A percentile compares a stretch with the other conserved stretches of the same genome.
Evolutionary conservation across 2,797 vertebrate genomes (phyloP).

Genomic region (Chloroceryle inda): DNA sequence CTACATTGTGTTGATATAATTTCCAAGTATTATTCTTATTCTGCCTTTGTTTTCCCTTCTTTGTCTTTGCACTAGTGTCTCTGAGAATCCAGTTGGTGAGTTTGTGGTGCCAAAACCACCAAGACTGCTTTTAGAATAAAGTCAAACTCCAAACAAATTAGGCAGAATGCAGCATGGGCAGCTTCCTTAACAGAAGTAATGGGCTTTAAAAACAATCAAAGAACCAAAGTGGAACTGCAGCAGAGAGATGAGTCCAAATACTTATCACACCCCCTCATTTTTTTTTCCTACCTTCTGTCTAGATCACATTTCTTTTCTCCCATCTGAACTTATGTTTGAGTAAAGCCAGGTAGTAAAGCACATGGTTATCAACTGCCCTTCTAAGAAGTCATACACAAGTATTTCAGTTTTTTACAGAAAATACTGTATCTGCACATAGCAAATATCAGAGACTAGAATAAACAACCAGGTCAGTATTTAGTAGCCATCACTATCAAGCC

Average conservation of each 20-base stretch:
- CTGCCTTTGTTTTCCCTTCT: not conserved
- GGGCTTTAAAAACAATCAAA: not conserved
- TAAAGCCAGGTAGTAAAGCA: not conserved
- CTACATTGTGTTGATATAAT: not conserved
- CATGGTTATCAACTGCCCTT: not conserved
- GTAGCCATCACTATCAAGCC: not conserved
- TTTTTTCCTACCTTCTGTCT: not conserved
- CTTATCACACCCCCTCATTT: not conserved
- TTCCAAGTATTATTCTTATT: not conserved
- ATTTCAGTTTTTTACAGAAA: not conserved
- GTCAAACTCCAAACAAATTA: not conserved
- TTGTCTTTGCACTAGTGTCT: not conserved
- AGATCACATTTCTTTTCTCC: not conserved
- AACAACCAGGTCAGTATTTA: not conserved
- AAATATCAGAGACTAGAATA: not conserved
- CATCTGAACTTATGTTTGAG: not conserved
- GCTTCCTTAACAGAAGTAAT: not conserved
- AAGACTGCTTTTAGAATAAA: slow-evolving; percentile 2
- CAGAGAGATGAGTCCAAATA: not conserved
- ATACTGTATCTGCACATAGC: not conserved
- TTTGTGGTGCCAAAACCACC: slow-evolving; percentile 22
- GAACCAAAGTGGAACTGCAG: not conserved
- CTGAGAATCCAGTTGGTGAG: slow-evolving; percentile 2
- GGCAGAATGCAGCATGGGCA: not conserved
- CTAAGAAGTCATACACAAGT: not conserved